Conservation (phyloP, 2,888 invertebrate genomes). For the Tachina lurida region DNA sequence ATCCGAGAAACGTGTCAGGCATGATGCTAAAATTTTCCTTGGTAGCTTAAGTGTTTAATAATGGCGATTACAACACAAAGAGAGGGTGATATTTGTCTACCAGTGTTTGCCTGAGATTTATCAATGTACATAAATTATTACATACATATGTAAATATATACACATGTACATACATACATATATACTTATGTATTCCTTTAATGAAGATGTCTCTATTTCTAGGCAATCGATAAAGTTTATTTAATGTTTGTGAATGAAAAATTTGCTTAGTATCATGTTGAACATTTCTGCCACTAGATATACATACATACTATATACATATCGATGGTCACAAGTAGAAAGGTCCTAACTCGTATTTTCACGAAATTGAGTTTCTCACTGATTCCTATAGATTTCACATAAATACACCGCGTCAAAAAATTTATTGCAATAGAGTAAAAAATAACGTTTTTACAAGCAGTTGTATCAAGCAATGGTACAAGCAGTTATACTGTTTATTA, state of each 20-base stretch:
- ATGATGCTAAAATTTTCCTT: conserved; percentile 56
- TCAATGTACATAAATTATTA: not conserved
- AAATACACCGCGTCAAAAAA: no score
- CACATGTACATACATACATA: no score
- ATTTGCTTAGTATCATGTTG: conserved; percentile 25
- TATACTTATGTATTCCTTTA: not conserved
- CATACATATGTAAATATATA: no score
- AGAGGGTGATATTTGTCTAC: conserved; percentile 14
- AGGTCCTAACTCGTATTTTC: no score
- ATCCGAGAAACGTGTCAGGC: conserved; percentile 61
- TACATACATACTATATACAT: no score
- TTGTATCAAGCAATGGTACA: no score
- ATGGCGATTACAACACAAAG: conserved; percentile 49
- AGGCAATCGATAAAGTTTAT: conserved; percentile 27
- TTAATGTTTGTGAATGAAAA: conserved; percentile 32
- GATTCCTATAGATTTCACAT: no score
- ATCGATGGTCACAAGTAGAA: no score
- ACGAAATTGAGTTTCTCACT: no score
- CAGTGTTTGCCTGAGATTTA: not conserved
- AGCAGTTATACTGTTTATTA: no score
- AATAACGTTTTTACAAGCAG: no score
- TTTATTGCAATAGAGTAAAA: no score
- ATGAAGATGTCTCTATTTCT: conserved; percentile 35
- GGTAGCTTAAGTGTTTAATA: conserved; percentile 67
- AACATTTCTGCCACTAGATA: not conserved